Conservation (phyloP, 2,888 invertebrate genomes). For the Erebia aethiops region DNA sequence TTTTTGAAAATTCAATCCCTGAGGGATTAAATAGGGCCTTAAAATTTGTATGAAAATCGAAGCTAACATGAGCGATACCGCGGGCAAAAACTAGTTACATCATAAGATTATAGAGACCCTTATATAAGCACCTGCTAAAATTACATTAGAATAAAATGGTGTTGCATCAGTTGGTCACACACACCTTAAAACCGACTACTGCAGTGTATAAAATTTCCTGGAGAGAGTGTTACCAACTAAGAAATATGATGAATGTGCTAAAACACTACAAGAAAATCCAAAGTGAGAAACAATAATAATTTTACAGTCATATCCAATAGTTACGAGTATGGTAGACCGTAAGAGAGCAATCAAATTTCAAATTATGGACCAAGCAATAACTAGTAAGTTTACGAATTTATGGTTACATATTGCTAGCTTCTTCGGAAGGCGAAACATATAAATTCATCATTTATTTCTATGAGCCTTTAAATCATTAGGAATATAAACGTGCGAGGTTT, state of each 20-base stretch:
- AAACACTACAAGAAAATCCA: neutral
- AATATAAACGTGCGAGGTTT: constrained; percentile 3
- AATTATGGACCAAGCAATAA: constrained; percentile 22
- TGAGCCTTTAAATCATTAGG: constrained; percentile 16
- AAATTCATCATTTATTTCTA: constrained; percentile 28
- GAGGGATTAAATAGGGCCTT: no score
- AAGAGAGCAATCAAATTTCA: constrained; percentile 19
- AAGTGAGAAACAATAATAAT: constrained; percentile 1
- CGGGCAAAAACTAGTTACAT: no score
- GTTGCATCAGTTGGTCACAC: no score
- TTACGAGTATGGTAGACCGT: neutral
- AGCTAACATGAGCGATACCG: no score
- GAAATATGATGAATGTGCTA: neutral
- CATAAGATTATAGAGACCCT: no score
- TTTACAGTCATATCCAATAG: constrained; percentile 11
- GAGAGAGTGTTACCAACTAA: neutral
- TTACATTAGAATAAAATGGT: no score
- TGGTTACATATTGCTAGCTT: constrained; percentile 23
- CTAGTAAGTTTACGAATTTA: constrained; percentile 20
- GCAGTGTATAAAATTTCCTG: neutral
- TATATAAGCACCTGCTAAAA: no score
- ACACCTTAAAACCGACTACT: no score
- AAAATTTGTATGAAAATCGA: no score
- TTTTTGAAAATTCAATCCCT: no score
- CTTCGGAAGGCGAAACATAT: constrained; percentile 25